phyloP scores from a whole-genome alignment of 1,140 invertebrate genomes.

The Temnothorax nylanderi region DNA sequence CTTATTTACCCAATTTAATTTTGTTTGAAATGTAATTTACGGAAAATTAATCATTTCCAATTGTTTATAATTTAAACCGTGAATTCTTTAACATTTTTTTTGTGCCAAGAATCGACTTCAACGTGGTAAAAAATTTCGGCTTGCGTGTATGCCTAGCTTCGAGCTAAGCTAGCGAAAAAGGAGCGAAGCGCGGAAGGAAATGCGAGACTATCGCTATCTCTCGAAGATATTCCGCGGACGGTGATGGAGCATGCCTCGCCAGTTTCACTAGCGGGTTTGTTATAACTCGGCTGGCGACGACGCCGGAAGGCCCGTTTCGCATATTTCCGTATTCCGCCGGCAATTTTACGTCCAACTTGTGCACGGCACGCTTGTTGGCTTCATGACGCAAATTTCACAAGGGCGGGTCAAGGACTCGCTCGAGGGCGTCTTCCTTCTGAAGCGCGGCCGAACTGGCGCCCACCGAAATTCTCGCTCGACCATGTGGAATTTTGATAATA shows the following conservation, averaged over 20 bases:
- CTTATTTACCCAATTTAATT: not conserved
- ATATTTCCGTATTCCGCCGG: conserved; percentile 76
- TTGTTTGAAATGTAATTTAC: not conserved
- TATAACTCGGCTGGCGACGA: conserved; percentile 64
- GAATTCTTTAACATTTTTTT: not conserved
- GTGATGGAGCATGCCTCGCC: conserved; percentile 73
- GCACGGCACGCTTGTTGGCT: conserved; percentile 35
- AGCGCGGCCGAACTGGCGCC: conserved; percentile 3
- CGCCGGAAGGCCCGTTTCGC: conserved; percentile 68
- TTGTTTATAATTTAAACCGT: not conserved
- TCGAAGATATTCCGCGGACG: conserved; percentile 68
- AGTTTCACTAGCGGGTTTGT: conserved; percentile 66
- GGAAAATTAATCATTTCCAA: not conserved
- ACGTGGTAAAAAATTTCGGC: not conserved
- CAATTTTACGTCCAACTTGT: conserved; percentile 79
- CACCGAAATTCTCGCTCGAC: conserved; percentile 42
- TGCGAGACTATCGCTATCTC: conserved; percentile 55
- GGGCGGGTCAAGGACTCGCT: conserved; percentile 39
- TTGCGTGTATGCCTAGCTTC: not conserved
- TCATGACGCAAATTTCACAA: conserved; percentile 50
- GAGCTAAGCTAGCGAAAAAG: not conserved
- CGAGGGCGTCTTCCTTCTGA: conserved; percentile 14
- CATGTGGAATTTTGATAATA: conserved; percentile 52
- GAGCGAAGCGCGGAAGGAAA: not conserved
- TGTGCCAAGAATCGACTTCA: not conserved